These are phyloP conservation scores for Malacosoma neustria DNA, from an alignment of 2,888 invertebrate genomes.

Conservation along the genomic window DNA sequence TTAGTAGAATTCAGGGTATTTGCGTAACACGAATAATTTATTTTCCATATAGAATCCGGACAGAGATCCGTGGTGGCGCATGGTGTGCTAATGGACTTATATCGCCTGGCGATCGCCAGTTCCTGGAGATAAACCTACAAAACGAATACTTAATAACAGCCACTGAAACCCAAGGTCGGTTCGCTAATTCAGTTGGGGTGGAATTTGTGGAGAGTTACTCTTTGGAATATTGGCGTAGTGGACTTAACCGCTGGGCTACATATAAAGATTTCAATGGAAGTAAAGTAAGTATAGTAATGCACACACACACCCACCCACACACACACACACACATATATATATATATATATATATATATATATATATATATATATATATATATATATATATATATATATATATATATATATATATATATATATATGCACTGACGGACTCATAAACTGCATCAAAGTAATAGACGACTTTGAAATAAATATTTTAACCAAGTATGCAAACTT, in stretches of 20 bases:
- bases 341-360: no score
- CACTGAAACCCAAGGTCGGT: constrained; percentile 92
- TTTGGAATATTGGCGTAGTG: constrained; percentile 85
- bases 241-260: constrained; percentile 81
- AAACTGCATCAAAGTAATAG: no score
- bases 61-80: constrained; percentile 91
- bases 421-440: no score
- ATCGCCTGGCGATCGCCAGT: constrained; percentile 84
- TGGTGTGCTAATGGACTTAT: constrained; percentile 94
- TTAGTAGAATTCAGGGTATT: no score
- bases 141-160: constrained; percentile 86
- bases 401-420: no score
- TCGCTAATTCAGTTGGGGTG: constrained; percentile 92
- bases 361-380: no score
- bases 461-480: no score
- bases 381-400: no score
- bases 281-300: constrained; percentile 80
- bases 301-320: no score
- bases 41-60: constrained; percentile 79
- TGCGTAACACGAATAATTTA: no score
- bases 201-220: constrained; percentile 90
- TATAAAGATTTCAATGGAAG: constrained; percentile 87
- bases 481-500: no score
- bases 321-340: no score
- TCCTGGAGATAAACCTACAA: constrained; percentile 86